phyloP scores from a whole-genome alignment of 1,140 invertebrate species.

The Temnothorax curvispinosus region DNA sequence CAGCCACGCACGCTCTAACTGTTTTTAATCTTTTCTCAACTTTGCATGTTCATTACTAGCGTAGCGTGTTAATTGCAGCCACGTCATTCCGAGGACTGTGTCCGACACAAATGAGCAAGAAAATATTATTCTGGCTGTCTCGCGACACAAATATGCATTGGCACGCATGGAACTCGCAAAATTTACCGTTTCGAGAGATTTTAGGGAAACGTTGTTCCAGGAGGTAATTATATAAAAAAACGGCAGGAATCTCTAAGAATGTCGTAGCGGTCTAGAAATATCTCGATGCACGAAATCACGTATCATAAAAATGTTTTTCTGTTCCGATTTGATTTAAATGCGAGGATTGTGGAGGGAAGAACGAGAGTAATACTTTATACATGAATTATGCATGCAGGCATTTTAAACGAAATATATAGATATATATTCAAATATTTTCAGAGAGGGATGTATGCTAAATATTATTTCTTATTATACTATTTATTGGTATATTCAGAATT shows the following conservation, averaged over 20 bases:
- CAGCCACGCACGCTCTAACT: not conserved
- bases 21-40: slow-evolving; percentile 3
- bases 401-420: not conserved
- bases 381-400: not conserved
- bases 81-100: not conserved
- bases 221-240: slow-evolving; percentile 49
- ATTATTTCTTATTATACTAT: not conserved
- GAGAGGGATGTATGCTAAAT: too few relatives aligned
- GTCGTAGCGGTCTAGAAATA: not conserved
- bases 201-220: slow-evolving; percentile 31
- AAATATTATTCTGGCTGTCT: slow-evolving; percentile 20
- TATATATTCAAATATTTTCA: not conserved
- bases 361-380: not conserved
- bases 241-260: not conserved
- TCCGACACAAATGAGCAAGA: slow-evolving; percentile 26
- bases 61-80: slow-evolving; percentile 25
- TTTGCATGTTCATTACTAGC: slow-evolving; percentile 7
- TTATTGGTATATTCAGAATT: not conserved
- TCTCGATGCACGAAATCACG: slow-evolving; percentile 58
- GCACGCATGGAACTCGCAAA: slow-evolving; percentile 40
- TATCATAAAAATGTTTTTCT: slow-evolving; percentile 33
- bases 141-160: slow-evolving; percentile 65
- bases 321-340: not conserved
- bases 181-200: slow-evolving; percentile 9
- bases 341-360: not conserved